A percentile compares a stretch with the other conserved stretches of the same genome.
These are phyloP conservation scores for Trichosurus vulpecula DNA, from an alignment of 2,797 vertebrate species.

Conservation along the genomic window DNA sequence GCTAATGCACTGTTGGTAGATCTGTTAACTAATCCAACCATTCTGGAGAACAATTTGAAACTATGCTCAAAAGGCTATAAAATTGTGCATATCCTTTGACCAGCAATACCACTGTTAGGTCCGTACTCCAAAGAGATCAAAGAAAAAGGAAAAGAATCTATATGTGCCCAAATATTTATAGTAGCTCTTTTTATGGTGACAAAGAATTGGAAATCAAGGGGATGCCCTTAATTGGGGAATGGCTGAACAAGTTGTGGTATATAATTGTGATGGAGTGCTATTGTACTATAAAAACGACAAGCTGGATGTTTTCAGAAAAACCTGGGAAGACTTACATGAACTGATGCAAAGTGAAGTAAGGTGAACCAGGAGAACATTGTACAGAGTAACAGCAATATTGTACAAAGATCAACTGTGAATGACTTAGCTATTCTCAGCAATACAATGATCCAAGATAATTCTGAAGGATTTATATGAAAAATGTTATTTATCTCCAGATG, in stretches of 20 bases:
- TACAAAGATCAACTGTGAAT: not conserved
- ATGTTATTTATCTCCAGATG: not conserved
- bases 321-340: not conserved
- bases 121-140: not conserved
- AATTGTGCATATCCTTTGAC: not conserved
- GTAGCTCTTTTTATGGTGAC: not conserved
- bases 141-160: not conserved
- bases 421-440: not conserved
- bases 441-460: not conserved
- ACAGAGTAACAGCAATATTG: not conserved
- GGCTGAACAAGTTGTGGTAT: not conserved
- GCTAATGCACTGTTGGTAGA: not conserved
- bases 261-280: not conserved
- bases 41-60: not conserved
- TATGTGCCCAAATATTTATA: not conserved
- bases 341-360: not conserved
- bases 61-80: not conserved
- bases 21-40: not conserved
- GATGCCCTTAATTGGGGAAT: not conserved
- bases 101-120: not conserved
- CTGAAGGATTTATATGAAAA: not conserved
- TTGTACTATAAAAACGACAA: not conserved
- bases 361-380: not conserved
- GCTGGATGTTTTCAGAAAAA: not conserved
- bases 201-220: not conserved